Percentiles rank a stretch among this genome's conserved stretches.
These are phyloP conservation scores for Drosophila melanocephala DNA, from an alignment of 2,888 invertebrate genomes.

Conservation along the genomic window DNA sequence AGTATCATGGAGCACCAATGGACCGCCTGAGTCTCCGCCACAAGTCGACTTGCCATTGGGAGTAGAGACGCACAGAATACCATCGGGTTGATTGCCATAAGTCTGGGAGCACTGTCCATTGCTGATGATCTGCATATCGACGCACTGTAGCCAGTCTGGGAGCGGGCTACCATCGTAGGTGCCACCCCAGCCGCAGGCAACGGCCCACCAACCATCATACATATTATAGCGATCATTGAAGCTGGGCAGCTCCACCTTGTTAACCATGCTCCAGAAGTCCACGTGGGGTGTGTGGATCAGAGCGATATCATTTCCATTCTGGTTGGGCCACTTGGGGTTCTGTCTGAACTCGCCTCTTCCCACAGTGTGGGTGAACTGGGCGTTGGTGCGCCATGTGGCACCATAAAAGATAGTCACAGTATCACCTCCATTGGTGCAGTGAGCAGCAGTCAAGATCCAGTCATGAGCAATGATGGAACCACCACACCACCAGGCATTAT, in stretches of 20 bases:
- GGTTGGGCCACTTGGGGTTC: conserved; percentile 41
- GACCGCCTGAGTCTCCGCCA: conserved; percentile 70
- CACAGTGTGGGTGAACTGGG: conserved; percentile 61
- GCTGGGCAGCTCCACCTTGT: conserved; percentile 58
- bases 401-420: conserved; percentile 65
- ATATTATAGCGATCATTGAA: conserved; percentile 60
- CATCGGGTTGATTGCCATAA: conserved; percentile 72
- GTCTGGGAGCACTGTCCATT: conserved; percentile 83
- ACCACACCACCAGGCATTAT: conserved; percentile 68
- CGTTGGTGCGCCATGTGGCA: conserved; percentile 65
- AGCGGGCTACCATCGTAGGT: conserved; percentile 51
- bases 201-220: conserved; percentile 68
- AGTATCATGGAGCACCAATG: conserved; percentile 59
- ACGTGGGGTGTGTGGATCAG: conserved; percentile 69
- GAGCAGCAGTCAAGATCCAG: conserved; percentile 71
- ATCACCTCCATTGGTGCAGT: conserved; percentile 49
- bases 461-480: conserved; percentile 65
- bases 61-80: conserved; percentile 51
- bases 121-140: conserved; percentile 78
- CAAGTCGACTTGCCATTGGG: conserved; percentile 56
- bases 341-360: conserved; percentile 57
- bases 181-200: conserved; percentile 86
- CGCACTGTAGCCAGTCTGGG: conserved; percentile 80
- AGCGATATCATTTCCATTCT: conserved; percentile 69
- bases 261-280: conserved; percentile 43